Evolutionary conservation across 1,140 invertebrate species (phyloP).

Genomic region (Babylonia areolata): DNA sequence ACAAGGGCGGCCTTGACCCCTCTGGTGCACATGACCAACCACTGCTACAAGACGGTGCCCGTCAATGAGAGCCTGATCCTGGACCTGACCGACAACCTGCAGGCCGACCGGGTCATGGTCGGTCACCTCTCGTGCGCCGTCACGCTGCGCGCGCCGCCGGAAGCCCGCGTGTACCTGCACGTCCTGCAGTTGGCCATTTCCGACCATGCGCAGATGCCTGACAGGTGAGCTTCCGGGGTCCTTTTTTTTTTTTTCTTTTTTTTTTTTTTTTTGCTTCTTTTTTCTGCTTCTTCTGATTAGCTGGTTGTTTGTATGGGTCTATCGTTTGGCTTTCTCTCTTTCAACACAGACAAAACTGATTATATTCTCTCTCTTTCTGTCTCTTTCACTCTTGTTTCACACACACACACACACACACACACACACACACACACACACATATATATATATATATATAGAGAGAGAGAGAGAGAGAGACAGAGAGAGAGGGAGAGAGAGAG

Average conservation of each 20-base stretch:
- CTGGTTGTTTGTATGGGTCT: too few relatives aligned
- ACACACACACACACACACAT: too few relatives aligned
- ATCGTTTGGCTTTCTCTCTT: too few relatives aligned
- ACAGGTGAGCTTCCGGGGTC: not conserved
- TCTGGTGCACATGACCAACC: conserved; percentile 31
- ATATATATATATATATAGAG: too few relatives aligned
- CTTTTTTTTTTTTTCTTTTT: not conserved
- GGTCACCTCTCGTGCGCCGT: conserved; percentile 28
- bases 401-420: too few relatives aligned
- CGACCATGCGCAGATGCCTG: conserved; percentile 19
- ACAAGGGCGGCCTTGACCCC: not conserved
- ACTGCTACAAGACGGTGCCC: not conserved
- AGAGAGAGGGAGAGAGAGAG: too few relatives aligned
- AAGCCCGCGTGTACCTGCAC: not conserved
- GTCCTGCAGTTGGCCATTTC: conserved; percentile 33
- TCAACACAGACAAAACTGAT: too few relatives aligned
- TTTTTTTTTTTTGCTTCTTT: too few relatives aligned
- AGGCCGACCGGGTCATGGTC: conserved; percentile 22
- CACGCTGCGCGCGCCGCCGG: conserved; percentile 1
- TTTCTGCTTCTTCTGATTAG: too few relatives aligned
- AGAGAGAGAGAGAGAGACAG: too few relatives aligned
- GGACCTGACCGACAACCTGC: conserved; percentile 25
- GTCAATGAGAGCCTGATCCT: conserved; percentile 33
- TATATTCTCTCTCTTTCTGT: too few relatives aligned
- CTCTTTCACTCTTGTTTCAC: too few relatives aligned